Evolutionary conservation across 2,888 invertebrate genomes (phyloP), one percentile per base, ranked within the genome.

Genomic region (Lasiommata megera): DNA sequence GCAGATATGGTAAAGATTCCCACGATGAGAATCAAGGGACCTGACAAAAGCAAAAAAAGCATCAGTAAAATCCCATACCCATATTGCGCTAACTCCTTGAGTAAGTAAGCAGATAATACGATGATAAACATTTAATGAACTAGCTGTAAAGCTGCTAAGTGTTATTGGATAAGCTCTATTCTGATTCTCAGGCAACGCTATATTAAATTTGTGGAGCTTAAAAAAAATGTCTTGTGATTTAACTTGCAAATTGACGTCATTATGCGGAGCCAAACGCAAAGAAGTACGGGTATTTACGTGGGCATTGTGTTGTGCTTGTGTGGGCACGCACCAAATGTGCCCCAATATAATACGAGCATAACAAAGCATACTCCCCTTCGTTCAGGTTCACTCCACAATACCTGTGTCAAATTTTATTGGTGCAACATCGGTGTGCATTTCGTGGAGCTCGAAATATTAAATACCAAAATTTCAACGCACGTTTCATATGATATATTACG

Each of bases 201-300:
- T 80, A 82, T 80, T 79, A 79, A 78, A 80, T 81, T 84, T 79
- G 80, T 80, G 73, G 80, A 79, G 79, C 76, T 82, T 76, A 85
- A 86, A 84, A n/a, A n/a, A 87, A 86, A 12, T 51, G 82, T 77
- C 76, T 77, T 75, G 73, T 75, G 71, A 87, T 87, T 87, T 86
- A 74, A 88, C 84, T 87, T 90, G 89, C 86, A 87, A 88, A 89
- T 88, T 76, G 61, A 68, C 65, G 77, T 81, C 80, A 86, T 88
- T 88, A 87, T 88, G 85, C 85, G 82, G 76, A 79, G 80, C 73
- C 77, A 40, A 28, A 76, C 74, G 76, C 72, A 76, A 82, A 84
- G 84, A 83, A 80, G 77, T 44, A 29, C 28, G 29, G 16, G 31
- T 84, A 82, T 83, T 84, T 82, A 80, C 79, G 80, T 79, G 79